These are phyloP conservation scores for Odocoileus virginianus DNA, from an alignment of 2,113 vertebrate genomes.

Conservation along the genomic window DNA sequence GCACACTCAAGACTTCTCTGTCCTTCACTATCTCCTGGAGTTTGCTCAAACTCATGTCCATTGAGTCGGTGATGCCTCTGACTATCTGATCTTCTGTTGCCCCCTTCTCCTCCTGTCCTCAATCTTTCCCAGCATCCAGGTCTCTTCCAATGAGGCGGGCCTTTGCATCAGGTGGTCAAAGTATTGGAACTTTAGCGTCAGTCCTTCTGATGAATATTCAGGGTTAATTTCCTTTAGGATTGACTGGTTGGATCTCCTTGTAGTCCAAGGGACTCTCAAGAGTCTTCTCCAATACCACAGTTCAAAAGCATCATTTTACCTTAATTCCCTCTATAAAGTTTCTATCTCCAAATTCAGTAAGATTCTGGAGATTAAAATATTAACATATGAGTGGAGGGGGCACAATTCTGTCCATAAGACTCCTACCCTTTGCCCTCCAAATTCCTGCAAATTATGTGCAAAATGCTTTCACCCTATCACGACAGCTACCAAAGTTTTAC, in stretches of 20 bases:
- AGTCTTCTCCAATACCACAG: not conserved
- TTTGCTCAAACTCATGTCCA: not conserved
- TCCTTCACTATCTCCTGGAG: not conserved
- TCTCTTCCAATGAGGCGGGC: not conserved
- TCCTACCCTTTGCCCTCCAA: not conserved
- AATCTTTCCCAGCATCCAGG: not conserved
- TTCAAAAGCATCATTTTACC: not conserved
- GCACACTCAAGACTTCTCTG: not conserved
- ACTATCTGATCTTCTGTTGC: not conserved
- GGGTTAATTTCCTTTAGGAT: not conserved
- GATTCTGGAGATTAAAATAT: not conserved
- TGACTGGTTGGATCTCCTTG: not conserved
- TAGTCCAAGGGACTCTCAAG: not conserved
- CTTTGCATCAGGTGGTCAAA: not conserved
- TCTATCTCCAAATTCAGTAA: not conserved
- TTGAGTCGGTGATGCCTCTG: accelerated
- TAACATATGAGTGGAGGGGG: not conserved
- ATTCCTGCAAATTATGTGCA: not conserved
- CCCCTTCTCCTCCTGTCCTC: not conserved
- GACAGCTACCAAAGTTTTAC: not conserved
- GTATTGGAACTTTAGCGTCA: not conserved
- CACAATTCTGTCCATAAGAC: no score
- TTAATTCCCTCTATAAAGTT: not conserved
- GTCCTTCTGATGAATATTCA: not conserved
- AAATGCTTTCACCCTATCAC: not conserved